Conservation (phyloP, 2,113 vertebrate species). For the Lampris megalopsis region DNA sequence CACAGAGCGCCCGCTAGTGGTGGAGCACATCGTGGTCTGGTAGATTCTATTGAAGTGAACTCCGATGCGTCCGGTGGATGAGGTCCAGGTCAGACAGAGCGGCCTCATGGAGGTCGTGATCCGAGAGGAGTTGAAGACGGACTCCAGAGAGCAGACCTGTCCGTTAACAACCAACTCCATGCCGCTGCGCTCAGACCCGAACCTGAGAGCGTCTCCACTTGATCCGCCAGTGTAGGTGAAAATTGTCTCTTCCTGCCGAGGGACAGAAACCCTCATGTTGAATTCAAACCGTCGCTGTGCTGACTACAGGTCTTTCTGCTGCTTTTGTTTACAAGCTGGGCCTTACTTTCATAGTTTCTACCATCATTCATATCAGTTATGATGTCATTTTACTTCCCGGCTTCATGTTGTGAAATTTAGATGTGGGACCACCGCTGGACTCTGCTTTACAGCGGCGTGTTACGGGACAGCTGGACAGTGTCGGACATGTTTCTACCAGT, state of each 20-base stretch:
- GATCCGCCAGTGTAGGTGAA: constrained; percentile 83
- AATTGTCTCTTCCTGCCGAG: constrained; percentile 78
- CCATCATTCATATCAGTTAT: too few relatives aligned
- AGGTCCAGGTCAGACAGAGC: constrained; percentile 87
- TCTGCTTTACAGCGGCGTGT: too few relatives aligned
- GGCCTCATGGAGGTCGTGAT: constrained; percentile 84
- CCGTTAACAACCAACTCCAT: constrained; percentile 78
- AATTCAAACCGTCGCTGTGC: too few relatives aligned
- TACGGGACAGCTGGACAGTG: too few relatives aligned
- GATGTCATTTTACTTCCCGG: too few relatives aligned
- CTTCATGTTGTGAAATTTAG: too few relatives aligned
- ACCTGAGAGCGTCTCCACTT: constrained; percentile 70
- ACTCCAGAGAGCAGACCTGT: constrained; percentile 79
- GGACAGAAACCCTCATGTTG: neutral
- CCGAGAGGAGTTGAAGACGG: constrained; percentile 70
- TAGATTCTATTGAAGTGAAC: constrained; percentile 78
- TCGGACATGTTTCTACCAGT: too few relatives aligned
- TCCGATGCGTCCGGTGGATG: constrained; percentile 69
- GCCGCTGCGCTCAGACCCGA: constrained; percentile 73
- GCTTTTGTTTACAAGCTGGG: too few relatives aligned
- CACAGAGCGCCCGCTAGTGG: constrained; percentile 69
- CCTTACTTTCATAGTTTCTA: too few relatives aligned
- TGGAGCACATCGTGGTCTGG: constrained; percentile 69
- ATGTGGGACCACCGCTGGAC: too few relatives aligned
- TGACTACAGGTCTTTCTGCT: too few relatives aligned